Evolutionary conservation across 1,140 invertebrate genomes (phyloP), one percentile per base, ranked within the genome.

Genomic region (Apis mellifera): DNA sequence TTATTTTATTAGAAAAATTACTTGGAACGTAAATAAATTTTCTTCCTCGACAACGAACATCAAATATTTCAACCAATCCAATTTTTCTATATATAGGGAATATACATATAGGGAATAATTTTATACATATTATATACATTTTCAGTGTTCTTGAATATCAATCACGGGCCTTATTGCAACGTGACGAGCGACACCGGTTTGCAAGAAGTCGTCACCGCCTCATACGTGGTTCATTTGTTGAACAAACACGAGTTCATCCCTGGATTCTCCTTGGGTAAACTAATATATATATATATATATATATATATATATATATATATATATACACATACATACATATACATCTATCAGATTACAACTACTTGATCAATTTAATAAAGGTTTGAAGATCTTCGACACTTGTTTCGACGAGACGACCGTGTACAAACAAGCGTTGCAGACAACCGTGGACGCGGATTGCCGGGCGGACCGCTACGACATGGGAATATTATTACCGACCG

Each of bases 141-240:
- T 32, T 15, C 73, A 95, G 94, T 93, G 42, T 93, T 95, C 32
- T 89, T 94, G 57, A 93, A 94, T 32, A 85, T 89, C 8, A 94
- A 93, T 85, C 88, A 91, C 19, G 94, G 94, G 23, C 90, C 91
- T 7, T 91, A 94, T 57, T 95, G 94, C 83, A 94, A 94, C 26
- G 83, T 88, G 19, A 91, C 93, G 3, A 91, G 90, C 13, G 32
- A 85, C 23, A 92, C 90, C 69, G 94, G 92, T 26, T 89, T 92
- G 65, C 92, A 94, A 71, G 91, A 94, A 86, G 85, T 93, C 9
- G 90, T 91, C 2, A 91, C 93, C 21, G 92, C 92, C 9, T 80
- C 93, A 11, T 89, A 91, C 48, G 91, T 94, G 52, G 89, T 93
- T n/a, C 89, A 89, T 72, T 90, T 89, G 68, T 85, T 94, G 71